Evolutionary conservation across 37 sponge, comb jelly and placozoan genomes (phyloP).

Genomic region (Oopsacas minuta): DNA sequence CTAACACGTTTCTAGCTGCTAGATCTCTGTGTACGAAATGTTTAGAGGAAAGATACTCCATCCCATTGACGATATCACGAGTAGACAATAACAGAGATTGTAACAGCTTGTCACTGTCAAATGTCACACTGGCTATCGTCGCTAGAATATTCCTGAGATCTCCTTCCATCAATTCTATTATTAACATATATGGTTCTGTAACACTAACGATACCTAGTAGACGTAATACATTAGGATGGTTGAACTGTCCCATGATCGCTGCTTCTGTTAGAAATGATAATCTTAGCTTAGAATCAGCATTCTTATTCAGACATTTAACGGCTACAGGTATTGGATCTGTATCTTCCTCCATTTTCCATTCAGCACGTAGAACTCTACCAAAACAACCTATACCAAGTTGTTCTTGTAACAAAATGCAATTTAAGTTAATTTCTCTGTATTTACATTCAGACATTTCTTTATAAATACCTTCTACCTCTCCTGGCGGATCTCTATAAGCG

Average conservation of each 20-base stretch:
- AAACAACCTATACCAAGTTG: not conserved
- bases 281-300: not conserved
- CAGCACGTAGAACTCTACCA: not conserved
- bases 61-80: not conserved
- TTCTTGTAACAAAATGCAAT: not conserved
- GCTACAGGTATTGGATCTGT: not conserved
- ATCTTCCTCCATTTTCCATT: not conserved
- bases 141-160: not conserved
- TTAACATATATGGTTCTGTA: not conserved
- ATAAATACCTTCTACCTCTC: not conserved
- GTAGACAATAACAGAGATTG: not conserved
- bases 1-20: not conserved
- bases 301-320: not conserved
- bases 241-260: constrained; percentile 5
- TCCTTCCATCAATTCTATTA: not conserved
- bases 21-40: constrained; percentile 11
- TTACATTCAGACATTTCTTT: not conserved
- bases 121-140: not conserved
- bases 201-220: not conserved
- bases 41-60: not conserved
- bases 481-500: not conserved
- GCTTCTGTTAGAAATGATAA: not conserved
- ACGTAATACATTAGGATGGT: not conserved
- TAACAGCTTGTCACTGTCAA: not conserved
- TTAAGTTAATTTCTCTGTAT: not conserved